Base-by-base conservation (phyloP, 1,140 invertebrate species). In the Eumaeus atala region DNA sequence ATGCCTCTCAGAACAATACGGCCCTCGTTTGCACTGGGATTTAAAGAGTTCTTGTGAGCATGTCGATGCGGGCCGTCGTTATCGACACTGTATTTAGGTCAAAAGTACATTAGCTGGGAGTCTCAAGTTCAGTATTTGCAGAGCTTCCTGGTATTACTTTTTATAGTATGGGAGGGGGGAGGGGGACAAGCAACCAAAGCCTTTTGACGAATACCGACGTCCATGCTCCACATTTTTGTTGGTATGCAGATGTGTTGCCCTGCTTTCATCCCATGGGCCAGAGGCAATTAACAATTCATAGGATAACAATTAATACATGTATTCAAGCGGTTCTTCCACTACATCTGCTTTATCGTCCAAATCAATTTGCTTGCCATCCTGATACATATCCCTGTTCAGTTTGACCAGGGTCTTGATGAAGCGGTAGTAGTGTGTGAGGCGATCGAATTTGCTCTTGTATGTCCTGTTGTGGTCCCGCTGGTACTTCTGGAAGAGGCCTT, bases 251-350 rank as follows among this genome's bases (percentile, higher is more conserved):
- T n/a, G n/a, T n/a, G n/a, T n/a, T n/a, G n/a, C n/a, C n/a, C n/a
- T n/a, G n/a, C n/a, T n/a, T n/a, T n/a, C n/a, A n/a, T n/a, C n/a
- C n/a, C n/a, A n/a, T n/a, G n/a, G n/a, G n/a, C n/a, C n/a, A n/a
- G n/a, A n/a, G n/a, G n/a, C n/a, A n/a, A n/a, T n/a, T n/a, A n/a
- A n/a, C n/a, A n/a, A n/a, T n/a, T n/a, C n/a, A n/a, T n/a, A n/a
- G n/a, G n/a, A n/a, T n/a, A n/a, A n/a, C n/a, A n/a, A n/a, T 40
- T 14, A 40, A 40, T 40, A 40, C 12, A 40, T 14, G 38, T 40
- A 40, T n/a, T 40, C 38, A 0, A 40, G n/a, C n/a, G 38, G 38
- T 40, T 40, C 38, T 3, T 40, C 12, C 11, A 40, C n/a, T 11
- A 6, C 2, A 14, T 40, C 38, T 14, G 38, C 38, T n/a, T 40